A percentile compares a stretch with the other conserved stretches of the same genome.
Evolutionary conservation across 2,113 vertebrate genomes (phyloP).

Genomic region (Cairina moschata): DNA sequence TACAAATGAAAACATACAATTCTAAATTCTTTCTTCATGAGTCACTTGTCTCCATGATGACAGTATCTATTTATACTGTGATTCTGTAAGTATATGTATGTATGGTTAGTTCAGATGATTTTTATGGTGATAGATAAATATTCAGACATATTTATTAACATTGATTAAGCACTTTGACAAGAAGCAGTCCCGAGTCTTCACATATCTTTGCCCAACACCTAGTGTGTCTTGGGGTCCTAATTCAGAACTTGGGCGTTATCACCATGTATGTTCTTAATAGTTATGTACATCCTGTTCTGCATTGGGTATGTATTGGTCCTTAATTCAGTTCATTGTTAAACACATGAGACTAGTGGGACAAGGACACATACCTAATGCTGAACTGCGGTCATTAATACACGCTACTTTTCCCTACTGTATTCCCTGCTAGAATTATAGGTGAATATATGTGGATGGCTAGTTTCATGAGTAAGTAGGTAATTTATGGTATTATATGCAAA

Average conservation of each 20-base stretch:
- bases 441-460: neutral
- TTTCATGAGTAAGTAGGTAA: neutral
- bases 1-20: neutral
- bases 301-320: neutral
- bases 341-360: neutral
- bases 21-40: neutral
- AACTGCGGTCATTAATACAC: neutral
- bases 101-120: neutral
- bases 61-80: neutral
- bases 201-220: neutral
- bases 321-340: neutral
- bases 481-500: neutral
- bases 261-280: neutral
- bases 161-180: neutral
- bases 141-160: neutral
- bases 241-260: neutral
- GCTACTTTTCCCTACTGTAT: neutral
- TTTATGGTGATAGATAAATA: neutral
- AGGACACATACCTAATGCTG: neutral
- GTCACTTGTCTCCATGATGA: neutral
- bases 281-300: neutral
- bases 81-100: neutral
- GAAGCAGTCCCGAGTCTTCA: neutral
- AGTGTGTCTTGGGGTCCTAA: neutral
- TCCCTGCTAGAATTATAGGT: neutral